Evolutionary conservation across 1,140 invertebrate species (phyloP).

Genomic region (Antheraea pernyi): DNA sequence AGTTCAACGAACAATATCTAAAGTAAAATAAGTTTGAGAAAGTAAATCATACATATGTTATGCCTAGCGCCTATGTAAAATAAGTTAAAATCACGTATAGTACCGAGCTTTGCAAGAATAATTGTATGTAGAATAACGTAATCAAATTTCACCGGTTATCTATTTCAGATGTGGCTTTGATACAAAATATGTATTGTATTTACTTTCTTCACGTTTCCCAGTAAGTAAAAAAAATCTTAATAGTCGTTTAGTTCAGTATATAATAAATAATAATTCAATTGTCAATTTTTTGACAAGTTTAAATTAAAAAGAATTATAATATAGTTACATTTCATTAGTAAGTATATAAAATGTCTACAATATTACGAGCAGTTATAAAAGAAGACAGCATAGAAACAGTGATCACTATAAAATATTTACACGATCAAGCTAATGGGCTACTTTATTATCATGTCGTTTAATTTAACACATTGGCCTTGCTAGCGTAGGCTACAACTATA

Average conservation of each 20-base stretch:
- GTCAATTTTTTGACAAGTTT: not conserved
- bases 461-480: not conserved
- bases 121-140: not conserved
- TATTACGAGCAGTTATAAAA: conserved; percentile 63
- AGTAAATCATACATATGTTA: conserved; percentile 27
- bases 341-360: conserved; percentile 69
- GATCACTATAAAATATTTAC: conserved; percentile 69
- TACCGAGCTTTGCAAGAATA: not conserved
- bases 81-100: conserved; percentile 36
- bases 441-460: conserved; percentile 27
- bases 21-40: conserved; percentile 26
- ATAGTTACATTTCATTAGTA: conserved; percentile 29
- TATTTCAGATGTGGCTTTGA: too few relatives aligned
- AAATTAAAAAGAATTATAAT: conserved; percentile 7
- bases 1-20: conserved; percentile 49
- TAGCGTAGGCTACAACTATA: not conserved
- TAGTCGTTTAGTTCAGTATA: not conserved
- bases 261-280: not conserved
- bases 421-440: conserved; percentile 66
- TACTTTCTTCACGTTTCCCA: not conserved
- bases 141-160: too few relatives aligned
- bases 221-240: not conserved
- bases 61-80: conserved; percentile 19
- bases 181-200: not conserved
- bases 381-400: conserved; percentile 70